Evolutionary conservation across 1,140 invertebrate genomes (phyloP), one percentile per base, ranked within the genome.

Genomic region (Choristoneura fumiferana): DNA sequence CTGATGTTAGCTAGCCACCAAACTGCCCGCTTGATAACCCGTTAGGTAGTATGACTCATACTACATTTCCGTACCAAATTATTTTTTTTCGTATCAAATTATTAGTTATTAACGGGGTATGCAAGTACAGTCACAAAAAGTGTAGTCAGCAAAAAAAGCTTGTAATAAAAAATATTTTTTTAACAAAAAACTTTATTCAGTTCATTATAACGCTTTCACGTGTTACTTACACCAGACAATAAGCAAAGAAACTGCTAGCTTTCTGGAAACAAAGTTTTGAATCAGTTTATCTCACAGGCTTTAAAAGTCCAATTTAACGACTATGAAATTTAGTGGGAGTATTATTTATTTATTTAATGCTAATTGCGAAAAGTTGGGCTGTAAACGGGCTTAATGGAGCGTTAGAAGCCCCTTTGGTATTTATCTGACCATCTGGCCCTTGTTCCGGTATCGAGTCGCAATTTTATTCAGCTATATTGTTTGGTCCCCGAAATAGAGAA

Each of bases 251-350:
- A 49, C 22, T 49, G 17, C 43, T 33, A 33, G 43, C 43, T 49
- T 49, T 49, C 43, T 49, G 22, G 43, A 22, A 49, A 49, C 43
- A 33, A 49, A 49, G 43, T 49, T 49, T 13, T n/a, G 43, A 49
- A 49, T 49, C 43, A 49, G 43, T 49, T 49, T 49, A 49, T 49
- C 43, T 49, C 43, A n/a, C 18, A 49, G 43, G 43, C 43, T 49
- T 33, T 29, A 49, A 49, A 49, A 49, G 18, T 49, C 43, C 18
- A 49, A 49, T 49, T 22, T 49, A 49, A 49, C 43, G 43, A 8
- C 18, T 17, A 17, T 33, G 43, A 33, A 45, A 29, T 33, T 33
- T 33, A 49, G 43, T 49, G 22, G 22, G 22, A 29, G 22, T 49
- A 15, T 29, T 17, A 22, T 22, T 49, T 49, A 49, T 49, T 49